These are phyloP conservation scores for Apaloderma vittatum DNA, from an alignment of 2,113 vertebrate species.

Conservation along the genomic window DNA sequence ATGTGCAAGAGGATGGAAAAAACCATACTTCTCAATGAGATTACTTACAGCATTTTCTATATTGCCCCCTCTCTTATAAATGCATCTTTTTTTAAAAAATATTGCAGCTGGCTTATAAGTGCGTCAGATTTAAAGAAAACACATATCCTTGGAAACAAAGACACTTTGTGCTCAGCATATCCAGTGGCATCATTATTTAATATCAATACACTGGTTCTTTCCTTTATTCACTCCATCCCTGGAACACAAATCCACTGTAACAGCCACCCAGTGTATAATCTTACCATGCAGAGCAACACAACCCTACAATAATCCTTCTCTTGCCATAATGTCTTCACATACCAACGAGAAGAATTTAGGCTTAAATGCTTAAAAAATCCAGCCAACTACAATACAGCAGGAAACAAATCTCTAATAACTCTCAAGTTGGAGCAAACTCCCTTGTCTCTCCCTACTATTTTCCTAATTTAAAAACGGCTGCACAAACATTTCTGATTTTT, in stretches of 20 bases:
- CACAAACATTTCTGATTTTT: not conserved
- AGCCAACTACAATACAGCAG: not conserved
- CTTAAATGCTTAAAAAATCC: not conserved
- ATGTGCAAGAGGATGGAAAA: constrained; percentile 13
- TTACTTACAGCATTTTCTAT: constrained; percentile 27
- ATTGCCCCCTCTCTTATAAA: constrained; percentile 2
- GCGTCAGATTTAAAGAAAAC: not conserved
- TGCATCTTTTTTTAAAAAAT: not conserved
- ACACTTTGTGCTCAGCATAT: constrained; percentile 16
- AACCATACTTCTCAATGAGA: not conserved
- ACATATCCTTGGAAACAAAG: constrained; percentile 45
- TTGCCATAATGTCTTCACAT: not conserved
- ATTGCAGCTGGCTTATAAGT: constrained; percentile 19
- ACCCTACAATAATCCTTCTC: constrained; percentile 27
- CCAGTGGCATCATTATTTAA: constrained; percentile 55
- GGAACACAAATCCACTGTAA: constrained; percentile 42
- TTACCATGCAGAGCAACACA: not conserved
- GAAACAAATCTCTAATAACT: constrained; percentile 7
- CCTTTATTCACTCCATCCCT: constrained; percentile 43
- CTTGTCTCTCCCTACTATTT: not conserved
- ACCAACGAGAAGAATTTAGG: not conserved
- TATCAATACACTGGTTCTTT: constrained; percentile 44
- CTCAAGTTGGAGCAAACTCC: not conserved
- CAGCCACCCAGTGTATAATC: constrained; percentile 41
- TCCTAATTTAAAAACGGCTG: not conserved